Evolutionary conservation across 2,797 vertebrate genomes (phyloP), one percentile per base, ranked within the genome.

Genomic region (Sebastes matsubarae): DNA sequence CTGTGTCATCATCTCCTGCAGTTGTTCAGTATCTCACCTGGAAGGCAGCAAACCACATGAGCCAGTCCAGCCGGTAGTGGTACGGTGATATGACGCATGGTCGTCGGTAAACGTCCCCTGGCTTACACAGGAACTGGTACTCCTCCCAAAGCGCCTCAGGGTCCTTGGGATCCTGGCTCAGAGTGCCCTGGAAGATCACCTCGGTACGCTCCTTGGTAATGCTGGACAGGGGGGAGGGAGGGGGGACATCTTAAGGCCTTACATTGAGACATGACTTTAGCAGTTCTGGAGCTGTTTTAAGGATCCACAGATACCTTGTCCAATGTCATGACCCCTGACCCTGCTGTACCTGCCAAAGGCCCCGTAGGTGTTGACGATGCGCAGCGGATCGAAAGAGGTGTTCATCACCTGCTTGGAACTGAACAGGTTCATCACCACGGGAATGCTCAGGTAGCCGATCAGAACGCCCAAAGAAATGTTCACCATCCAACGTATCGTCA

Each of bases 41-140:
- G 90, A 99, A 98, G 34, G 97, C 97, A 0, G 98, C 97, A 0
- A 99, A 98, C 98, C 98, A 99, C 98, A 99, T 99, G 27, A 99
- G 98, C 98, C 98, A 99, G 95, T 99, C 98, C 13, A 99, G 96
- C 57, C 98, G 96, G 90, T 99, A 96, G 93, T 99, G 98, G 92
- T 99, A 99, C 0, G 98, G 98, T 0, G 95, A 97, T 67, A 99
- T 94, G 60, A 98, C 87, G 87, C 98, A 99, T 0, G 98, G 98
- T 4, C 94, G 92, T 38, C 95, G 86, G 75, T 87, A 86, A 66
- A 96, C 1, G 32, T 96, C 95, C 1, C 98, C 98, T 0, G 98
- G 98, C 81, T 99, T 99, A 91, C 98, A 99, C 76, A 96, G 93
- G 91, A 99, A 99, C 77, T 99, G 96, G 0, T 96, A 99, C 85